Base-by-base conservation (phyloP, 2,797 vertebrate genomes). In the Heteromormyrus szaboi region DNA sequence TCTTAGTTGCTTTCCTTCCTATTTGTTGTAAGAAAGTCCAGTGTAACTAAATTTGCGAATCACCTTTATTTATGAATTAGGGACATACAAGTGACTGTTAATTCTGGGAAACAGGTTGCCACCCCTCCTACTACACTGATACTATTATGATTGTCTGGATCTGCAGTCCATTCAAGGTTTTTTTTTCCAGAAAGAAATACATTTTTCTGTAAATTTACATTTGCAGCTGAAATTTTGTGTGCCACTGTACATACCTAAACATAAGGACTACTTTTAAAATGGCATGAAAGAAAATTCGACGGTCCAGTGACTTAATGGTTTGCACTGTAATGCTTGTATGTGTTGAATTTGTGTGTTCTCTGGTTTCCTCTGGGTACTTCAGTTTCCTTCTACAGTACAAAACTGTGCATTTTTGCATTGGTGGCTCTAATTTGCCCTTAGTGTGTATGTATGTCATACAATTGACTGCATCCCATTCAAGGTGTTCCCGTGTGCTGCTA, bases 101-200 rank as follows among this genome's bases (percentile, higher is more conserved):
- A 81, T 44, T 41, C 41, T n/a, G 37, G 2, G 19, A 79, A 41
- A 2, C 37, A n/a, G 72, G 72, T 9, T 46, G 2, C 41, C 19
- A 41, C 0, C 17, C 72, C 72, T 81, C 37, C 1, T 19, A 81
- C 37, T 22, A 81, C 37, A 81, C 7, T 19, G n/a, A 8, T 81
- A n/a, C 76, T n/a, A 46, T 81, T 81, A 46, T 81, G 19, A n/a
- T n/a, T 81, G 44, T 46, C n/a, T n/a, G n/a, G 17, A 19, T 79
- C 17, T 79, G 37, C 41, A 44, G 37, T 44, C 37, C 37, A 88
- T 87, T 92, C 92, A 93, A 90, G 19, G 89, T 91, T 87, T 90
- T 25, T 51, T 85, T 5, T 33, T 68, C 11, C 25, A 29, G 59
- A 65, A 65, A 33, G 4, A 29, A 33, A 5, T 29, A 59, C 0